Percentiles rank a stretch among this genome's conserved stretches.
Evolutionary conservation across 2,797 vertebrate species (phyloP).

Genomic region (Decapterus maruadsi): DNA sequence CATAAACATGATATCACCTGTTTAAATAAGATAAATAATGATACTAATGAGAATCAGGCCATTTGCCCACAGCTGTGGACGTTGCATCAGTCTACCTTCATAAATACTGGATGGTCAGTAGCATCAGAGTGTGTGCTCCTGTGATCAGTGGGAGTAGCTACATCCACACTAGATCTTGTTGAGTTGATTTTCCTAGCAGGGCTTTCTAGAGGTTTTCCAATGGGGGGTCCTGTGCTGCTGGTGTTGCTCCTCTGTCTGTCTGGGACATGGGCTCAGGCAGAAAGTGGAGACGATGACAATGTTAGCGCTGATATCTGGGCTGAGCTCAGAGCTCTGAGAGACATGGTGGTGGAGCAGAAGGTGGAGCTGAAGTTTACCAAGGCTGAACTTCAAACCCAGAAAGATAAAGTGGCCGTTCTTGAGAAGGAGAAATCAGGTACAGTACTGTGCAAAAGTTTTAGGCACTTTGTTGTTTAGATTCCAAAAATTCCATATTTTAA

Average conservation of each 20-base stretch:
- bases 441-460: too few relatives aligned
- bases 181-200: too few relatives aligned
- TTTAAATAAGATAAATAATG: not conserved
- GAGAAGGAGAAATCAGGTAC: not conserved
- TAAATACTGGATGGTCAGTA: too few relatives aligned
- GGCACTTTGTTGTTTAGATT: not conserved
- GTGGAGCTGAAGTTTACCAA: conserved; percentile 29
- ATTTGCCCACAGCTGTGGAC: conserved; percentile 1
- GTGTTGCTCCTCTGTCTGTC: conserved; percentile 24
- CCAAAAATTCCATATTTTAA: too few relatives aligned
- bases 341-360: too few relatives aligned
- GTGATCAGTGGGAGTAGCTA: too few relatives aligned
- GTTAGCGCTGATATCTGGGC: too few relatives aligned
- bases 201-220: conserved; percentile 5
- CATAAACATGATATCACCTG: not conserved
- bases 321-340: conserved; percentile 31
- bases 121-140: too few relatives aligned
- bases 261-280: conserved; percentile 9
- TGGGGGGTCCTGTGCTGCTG: conserved; percentile 30
- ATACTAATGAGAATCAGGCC: not conserved
- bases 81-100: not conserved
- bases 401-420: not conserved
- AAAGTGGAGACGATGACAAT: not conserved
- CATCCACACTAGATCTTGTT: too few relatives aligned
- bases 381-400: not conserved